These are phyloP conservation scores for Teinopalpus imperialis DNA, from an alignment of 2,888 invertebrate species.

Conservation along the genomic window DNA sequence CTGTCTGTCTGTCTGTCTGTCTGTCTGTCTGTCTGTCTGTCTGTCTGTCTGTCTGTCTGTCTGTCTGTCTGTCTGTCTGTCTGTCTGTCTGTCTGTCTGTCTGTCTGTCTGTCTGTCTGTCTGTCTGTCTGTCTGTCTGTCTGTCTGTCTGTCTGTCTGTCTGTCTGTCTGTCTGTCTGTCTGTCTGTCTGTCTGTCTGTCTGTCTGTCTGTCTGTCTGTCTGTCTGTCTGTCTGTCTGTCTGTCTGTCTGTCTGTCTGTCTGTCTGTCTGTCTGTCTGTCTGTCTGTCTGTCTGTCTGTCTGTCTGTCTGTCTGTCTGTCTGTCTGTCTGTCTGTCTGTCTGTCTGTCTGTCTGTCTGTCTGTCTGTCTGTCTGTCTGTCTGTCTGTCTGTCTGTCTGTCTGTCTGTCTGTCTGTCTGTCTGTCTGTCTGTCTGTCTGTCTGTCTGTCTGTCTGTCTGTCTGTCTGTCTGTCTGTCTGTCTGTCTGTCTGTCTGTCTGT, in stretches of 20 bases:
- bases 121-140: background rate
- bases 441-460: background rate
- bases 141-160: background rate
- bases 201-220: background rate
- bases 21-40: too few species aligned
- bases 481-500: background rate
- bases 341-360: background rate
- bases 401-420: background rate
- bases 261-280: background rate
- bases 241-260: background rate
- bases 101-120: background rate
- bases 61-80: too few species aligned
- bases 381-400: background rate
- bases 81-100: too few species aligned
- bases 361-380: background rate
- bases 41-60: too few species aligned
- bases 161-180: background rate
- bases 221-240: background rate
- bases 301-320: background rate
- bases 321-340: background rate
- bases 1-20: too few species aligned
- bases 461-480: background rate
- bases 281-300: background rate
- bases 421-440: background rate
- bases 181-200: background rate